phyloP scores from a whole-genome alignment of 2,888 invertebrate species.

The Phortica magna region DNA sequence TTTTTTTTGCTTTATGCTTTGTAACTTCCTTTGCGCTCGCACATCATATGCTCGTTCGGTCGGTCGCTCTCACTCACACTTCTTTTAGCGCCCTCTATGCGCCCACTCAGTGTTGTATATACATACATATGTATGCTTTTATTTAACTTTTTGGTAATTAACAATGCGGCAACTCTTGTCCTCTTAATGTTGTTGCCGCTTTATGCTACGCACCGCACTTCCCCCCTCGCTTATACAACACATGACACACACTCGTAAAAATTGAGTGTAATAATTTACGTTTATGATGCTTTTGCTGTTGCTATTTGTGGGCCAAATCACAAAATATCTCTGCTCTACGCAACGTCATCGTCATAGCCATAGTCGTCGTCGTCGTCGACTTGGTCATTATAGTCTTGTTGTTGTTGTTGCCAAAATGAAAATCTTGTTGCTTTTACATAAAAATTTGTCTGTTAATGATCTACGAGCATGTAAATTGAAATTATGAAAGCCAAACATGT shows the following conservation, averaged over 20 bases:
- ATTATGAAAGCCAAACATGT: background rate
- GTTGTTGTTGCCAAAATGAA: constrained; percentile 20
- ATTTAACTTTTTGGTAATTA: constrained; percentile 65
- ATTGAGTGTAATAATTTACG: constrained; percentile 40
- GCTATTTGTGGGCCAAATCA: constrained; percentile 65
- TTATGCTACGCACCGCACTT: constrained; percentile 38
- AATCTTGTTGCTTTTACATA: constrained; percentile 15
- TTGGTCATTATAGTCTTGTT: background rate
- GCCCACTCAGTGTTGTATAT: background rate
- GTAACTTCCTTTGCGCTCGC: background rate
- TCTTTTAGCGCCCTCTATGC: background rate
- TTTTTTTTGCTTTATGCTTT: background rate
- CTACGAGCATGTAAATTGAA: background rate
- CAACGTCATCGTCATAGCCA: background rate
- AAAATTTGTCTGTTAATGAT: background rate
- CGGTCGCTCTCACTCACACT: background rate
- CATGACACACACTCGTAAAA: constrained; percentile 15
- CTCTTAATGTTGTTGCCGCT: constrained; percentile 42
- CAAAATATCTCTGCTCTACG: background rate
- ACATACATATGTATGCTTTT: background rate
- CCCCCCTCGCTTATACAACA: background rate
- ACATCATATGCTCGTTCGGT: background rate
- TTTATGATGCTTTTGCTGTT: constrained; percentile 59
- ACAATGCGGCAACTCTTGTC: constrained; percentile 54
- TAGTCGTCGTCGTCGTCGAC: background rate